These are phyloP conservation scores for Mus spicilegus DNA, from an alignment of 2,113 vertebrate species.

Conservation along the genomic window DNA sequence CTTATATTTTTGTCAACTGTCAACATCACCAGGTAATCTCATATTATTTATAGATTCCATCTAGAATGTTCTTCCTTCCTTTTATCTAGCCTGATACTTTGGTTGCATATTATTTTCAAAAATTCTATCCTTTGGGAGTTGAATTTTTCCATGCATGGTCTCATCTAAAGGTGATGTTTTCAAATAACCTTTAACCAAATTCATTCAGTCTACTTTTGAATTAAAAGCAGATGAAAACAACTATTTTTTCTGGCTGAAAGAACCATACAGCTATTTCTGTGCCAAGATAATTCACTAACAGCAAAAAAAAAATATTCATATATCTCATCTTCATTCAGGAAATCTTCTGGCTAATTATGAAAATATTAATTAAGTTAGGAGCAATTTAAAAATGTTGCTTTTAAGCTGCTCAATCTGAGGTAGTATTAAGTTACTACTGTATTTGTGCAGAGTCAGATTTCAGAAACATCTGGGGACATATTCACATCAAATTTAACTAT, in stretches of 20 bases:
- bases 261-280: constrained; percentile 66
- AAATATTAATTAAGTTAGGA: constrained; percentile 84
- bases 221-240: constrained; percentile 83
- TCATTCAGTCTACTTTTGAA: constrained; percentile 81
- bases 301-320: constrained; percentile 67
- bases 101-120: constrained; percentile 71
- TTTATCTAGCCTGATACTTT: constrained; percentile 50
- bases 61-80: constrained; percentile 61
- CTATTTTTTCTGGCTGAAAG: constrained; percentile 78
- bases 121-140: constrained; percentile 74
- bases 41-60: constrained; percentile 71
- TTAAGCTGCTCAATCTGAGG: constrained; percentile 72
- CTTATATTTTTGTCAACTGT: constrained; percentile 62
- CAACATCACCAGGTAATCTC: constrained; percentile 59
- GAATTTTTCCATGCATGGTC: constrained; percentile 77
- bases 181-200: constrained; percentile 74
- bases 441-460: constrained; percentile 76
- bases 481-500: constrained; percentile 57
- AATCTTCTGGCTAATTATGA: constrained; percentile 83
- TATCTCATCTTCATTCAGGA: constrained; percentile 83
- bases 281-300: constrained; percentile 80
- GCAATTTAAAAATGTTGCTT: constrained; percentile 77
- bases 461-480: constrained; percentile 80
- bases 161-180: constrained; percentile 81
- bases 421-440: constrained; percentile 82